These are phyloP conservation scores for Xestia xanthographa DNA, from an alignment of 2,888 invertebrate species.

Conservation along the genomic window DNA sequence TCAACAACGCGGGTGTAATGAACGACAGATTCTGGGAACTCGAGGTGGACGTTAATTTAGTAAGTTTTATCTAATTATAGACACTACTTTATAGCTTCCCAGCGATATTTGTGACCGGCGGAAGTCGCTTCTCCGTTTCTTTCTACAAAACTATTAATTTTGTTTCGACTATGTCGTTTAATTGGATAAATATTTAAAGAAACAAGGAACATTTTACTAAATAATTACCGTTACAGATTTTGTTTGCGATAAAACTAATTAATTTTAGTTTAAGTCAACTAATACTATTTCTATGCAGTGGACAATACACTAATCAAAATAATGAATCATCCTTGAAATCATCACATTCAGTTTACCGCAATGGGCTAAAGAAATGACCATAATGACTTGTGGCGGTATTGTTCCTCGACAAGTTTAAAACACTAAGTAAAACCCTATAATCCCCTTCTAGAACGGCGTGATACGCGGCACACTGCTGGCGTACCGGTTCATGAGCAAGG, in stretches of 20 bases:
- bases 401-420: neutral
- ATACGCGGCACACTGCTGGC: slow-evolving; percentile 94
- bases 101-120: slow-evolving; percentile 30
- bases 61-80: slow-evolving; percentile 79
- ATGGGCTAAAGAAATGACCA: neutral
- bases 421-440: neutral
- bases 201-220: neutral
- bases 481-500: slow-evolving; percentile 93
- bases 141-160: slow-evolving; percentile 14
- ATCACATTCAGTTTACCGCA: neutral
- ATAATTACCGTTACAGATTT: neutral
- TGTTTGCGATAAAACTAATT: neutral
- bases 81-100: slow-evolving; percentile 45
- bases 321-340: too few relatives aligned
- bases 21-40: slow-evolving; percentile 94
- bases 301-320: neutral
- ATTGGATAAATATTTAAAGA: neutral
- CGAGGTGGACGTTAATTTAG: slow-evolving; percentile 94
- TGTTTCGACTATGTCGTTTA: neutral
- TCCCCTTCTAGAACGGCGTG: slow-evolving; percentile 92
- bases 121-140: slow-evolving; percentile 42
- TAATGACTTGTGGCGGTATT: neutral
- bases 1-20: slow-evolving; percentile 95
- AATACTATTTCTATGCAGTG: neutral
- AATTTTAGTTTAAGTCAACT: too few relatives aligned